phyloP scores from a whole-genome alignment of 2,888 invertebrate species.

The Trachelus tabidus region DNA sequence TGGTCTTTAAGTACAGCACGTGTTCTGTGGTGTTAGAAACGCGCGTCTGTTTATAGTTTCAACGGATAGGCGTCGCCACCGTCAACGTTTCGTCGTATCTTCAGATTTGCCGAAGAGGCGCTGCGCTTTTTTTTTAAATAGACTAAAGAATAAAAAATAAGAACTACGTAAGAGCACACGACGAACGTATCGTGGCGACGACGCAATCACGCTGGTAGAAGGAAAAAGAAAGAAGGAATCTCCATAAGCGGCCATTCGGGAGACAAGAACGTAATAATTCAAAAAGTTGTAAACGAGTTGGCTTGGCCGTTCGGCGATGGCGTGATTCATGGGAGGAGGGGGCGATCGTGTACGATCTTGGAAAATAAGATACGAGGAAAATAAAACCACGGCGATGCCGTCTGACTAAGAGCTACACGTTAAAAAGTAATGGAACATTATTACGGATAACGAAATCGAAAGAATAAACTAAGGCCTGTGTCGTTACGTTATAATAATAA shows the following conservation, averaged over 20 bases:
- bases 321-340: not conserved
- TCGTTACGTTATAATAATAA: constrained; percentile 28
- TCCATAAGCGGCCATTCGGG: not conserved
- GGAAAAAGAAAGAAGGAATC: not conserved
- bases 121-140: no score
- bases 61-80: not conserved
- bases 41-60: not conserved
- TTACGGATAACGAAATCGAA: constrained; percentile 31
- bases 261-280: not conserved
- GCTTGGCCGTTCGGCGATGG: not conserved
- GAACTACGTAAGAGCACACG: not conserved
- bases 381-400: not conserved
- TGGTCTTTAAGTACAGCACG: not conserved
- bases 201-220: not conserved
- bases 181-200: not conserved
- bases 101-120: not conserved
- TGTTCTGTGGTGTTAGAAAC: not conserved
- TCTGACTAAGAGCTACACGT: constrained; percentile 7
- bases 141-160: no score
- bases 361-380: not conserved
- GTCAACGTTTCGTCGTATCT: not conserved
- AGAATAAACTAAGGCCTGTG: constrained; percentile 35
- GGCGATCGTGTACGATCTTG: not conserved
- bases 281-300: not conserved
- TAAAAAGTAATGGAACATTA: constrained; percentile 25